Conservation (phyloP, 1,140 invertebrate species). For the Luehdorfia chinensis region DNA sequence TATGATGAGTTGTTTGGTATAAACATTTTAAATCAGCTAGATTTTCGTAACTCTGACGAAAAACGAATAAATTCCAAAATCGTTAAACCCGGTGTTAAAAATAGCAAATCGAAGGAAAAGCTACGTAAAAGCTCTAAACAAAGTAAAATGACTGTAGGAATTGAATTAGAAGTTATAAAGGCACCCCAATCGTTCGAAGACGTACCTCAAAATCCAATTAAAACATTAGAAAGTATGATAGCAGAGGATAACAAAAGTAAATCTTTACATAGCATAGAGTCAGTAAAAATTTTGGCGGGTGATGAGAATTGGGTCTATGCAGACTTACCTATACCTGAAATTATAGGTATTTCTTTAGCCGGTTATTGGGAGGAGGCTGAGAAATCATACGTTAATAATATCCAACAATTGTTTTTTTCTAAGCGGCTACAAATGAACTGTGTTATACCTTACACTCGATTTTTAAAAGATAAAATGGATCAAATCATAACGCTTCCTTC, state of each 20-base stretch:
- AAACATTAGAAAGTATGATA: constrained; percentile 23
- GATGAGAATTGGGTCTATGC: constrained; percentile 77
- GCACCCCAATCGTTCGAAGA: constrained; percentile 35
- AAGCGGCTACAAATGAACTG: constrained; percentile 73
- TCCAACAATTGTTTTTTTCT: constrained; percentile 76
- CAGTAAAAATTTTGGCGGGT: constrained; percentile 63
- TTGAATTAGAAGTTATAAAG: constrained; percentile 48
- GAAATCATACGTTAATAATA: constrained; percentile 72
- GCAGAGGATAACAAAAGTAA: constrained; percentile 34
- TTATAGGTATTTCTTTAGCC: constrained; percentile 61
- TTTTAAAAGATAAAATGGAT: constrained; percentile 71
- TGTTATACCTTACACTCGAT: constrained; percentile 74
- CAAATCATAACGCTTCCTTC: constrained; percentile 77
- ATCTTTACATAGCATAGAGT: constrained; percentile 31
- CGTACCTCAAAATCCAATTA: constrained; percentile 24
- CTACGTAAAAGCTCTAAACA: constrained; percentile 41
- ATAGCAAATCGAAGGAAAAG: constrained; percentile 49
- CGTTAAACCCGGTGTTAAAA: constrained; percentile 48
- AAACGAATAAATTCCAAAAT: constrained; percentile 60
- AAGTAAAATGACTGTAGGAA: constrained; percentile 38
- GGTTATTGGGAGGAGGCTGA: constrained; percentile 78
- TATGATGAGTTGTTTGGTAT: constrained; percentile 73
- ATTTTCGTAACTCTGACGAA: constrained; percentile 53
- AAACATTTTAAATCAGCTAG: constrained; percentile 47
- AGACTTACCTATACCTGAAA: constrained; percentile 57